A percentile compares a stretch with the other conserved stretches of the same genome.
These are phyloP conservation scores for Ephialtes manifestator DNA, from an alignment of 2,888 invertebrate genomes.

Conservation along the genomic window DNA sequence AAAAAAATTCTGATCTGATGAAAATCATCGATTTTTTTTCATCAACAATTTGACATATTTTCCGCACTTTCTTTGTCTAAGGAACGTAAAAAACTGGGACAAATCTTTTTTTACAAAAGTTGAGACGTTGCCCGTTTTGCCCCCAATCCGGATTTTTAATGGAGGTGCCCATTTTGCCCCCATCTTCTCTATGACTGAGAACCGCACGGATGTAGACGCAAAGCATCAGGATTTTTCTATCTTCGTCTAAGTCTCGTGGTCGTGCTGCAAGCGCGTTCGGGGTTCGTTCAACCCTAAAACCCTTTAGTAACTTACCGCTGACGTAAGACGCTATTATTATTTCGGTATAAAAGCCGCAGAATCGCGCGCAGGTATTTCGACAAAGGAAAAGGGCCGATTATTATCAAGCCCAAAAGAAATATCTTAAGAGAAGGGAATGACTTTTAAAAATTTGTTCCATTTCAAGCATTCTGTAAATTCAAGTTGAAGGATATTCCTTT, in stretches of 20 bases:
- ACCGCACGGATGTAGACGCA: slow-evolving; percentile 69
- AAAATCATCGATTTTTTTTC: too few relatives aligned
- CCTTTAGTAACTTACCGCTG: slow-evolving; percentile 67
- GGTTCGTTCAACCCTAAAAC: slow-evolving; percentile 69
- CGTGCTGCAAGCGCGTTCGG: slow-evolving; percentile 56
- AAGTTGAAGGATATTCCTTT: too few relatives aligned
- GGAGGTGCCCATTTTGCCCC: too few relatives aligned
- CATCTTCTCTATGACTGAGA: slow-evolving; percentile 35
- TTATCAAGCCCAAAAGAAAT: slow-evolving; percentile 20
- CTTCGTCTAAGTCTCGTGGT: slow-evolving; percentile 52
- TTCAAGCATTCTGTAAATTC: too few relatives aligned
- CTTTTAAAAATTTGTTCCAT: too few relatives aligned
- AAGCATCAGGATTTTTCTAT: slow-evolving; percentile 56
- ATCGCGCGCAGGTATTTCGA: slow-evolving; percentile 37
- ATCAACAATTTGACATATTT: too few relatives aligned
- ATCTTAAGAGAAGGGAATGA: not conserved
- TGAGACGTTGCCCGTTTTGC: too few relatives aligned
- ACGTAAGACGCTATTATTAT: slow-evolving; percentile 74
- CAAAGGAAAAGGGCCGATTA: slow-evolving; percentile 61
- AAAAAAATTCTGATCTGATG: too few relatives aligned
- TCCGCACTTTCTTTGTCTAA: too few relatives aligned
- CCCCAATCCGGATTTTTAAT: too few relatives aligned
- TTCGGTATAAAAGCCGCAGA: slow-evolving; percentile 45
- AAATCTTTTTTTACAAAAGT: too few relatives aligned
- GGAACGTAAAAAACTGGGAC: too few relatives aligned